These are phyloP conservation scores for Cryptophagus acutangulus DNA, from an alignment of 2,888 invertebrate genomes.

Conservation along the genomic window DNA sequence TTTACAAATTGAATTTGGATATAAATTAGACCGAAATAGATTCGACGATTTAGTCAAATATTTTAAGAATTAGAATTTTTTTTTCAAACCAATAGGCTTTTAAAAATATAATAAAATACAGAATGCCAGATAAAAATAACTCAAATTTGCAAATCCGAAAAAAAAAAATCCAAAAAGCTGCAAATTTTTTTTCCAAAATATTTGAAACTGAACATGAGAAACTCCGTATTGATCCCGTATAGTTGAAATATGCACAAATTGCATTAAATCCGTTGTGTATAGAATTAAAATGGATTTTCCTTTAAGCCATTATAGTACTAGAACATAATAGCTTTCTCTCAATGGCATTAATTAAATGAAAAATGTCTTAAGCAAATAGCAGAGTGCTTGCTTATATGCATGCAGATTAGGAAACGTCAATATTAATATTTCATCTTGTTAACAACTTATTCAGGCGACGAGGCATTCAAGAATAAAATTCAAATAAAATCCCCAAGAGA, in stretches of 20 bases:
- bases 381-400: not conserved
- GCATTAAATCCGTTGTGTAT: not conserved
- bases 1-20: too few relatives aligned
- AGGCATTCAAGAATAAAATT: conserved; percentile 4
- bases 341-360: not conserved
- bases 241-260: not conserved
- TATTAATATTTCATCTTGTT: conserved; percentile 7
- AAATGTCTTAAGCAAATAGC: not conserved
- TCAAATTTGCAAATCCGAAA: too few relatives aligned
- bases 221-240: not conserved
- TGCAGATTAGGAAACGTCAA: conserved; percentile 7
- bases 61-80: too few relatives aligned
- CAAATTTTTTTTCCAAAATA: too few relatives aligned
- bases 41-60: too few relatives aligned
- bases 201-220: too few relatives aligned
- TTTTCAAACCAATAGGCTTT: too few relatives aligned
- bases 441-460: conserved; percentile 4
- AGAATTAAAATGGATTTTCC: not conserved
- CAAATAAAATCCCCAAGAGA: conserved; percentile 7
- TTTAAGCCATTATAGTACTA: too few relatives aligned
- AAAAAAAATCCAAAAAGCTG: too few relatives aligned
- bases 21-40: too few relatives aligned
- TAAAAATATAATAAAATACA: too few relatives aligned
- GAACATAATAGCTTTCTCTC: conserved; percentile 1
- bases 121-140: too few relatives aligned